Evolutionary conservation across 2,888 invertebrate species (phyloP).

Genomic region (Drosophila pegasa): DNA sequence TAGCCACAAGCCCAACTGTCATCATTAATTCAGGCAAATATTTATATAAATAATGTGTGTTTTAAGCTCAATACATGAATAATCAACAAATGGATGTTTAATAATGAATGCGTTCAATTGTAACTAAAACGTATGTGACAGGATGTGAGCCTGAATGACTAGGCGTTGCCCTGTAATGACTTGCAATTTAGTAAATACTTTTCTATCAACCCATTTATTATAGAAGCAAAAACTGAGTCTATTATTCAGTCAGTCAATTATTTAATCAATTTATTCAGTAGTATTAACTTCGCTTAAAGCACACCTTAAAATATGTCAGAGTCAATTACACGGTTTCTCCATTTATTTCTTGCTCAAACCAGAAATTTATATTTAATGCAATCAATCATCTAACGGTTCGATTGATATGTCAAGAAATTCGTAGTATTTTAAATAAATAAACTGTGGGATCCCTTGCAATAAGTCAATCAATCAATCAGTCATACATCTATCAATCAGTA

Average conservation of each 20-base stretch:
- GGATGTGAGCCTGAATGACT: neutral
- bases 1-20: constrained; percentile 42
- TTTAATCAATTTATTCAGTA: neutral
- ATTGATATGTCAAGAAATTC: neutral
- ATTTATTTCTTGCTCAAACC: neutral
- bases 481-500: no score
- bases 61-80: constrained; percentile 43
- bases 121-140: neutral
- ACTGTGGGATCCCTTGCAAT: neutral
- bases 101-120: constrained; percentile 29
- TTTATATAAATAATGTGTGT: constrained; percentile 41
- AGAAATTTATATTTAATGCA: neutral
- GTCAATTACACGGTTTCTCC: neutral
- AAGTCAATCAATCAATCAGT: neutral
- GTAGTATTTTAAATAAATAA: neutral
- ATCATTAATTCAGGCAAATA: constrained; percentile 44
- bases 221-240: neutral
- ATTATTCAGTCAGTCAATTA: neutral
- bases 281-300: neutral
- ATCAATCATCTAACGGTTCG: neutral
- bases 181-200: constrained; percentile 1
- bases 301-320: neutral
- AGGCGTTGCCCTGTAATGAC: constrained; percentile 5
- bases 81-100: constrained; percentile 46
- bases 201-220: neutral